Evolutionary conservation across 2,113 vertebrate species (phyloP), one percentile per base, ranked within the genome.

Genomic region (Entosphenus tridentatus): DNA sequence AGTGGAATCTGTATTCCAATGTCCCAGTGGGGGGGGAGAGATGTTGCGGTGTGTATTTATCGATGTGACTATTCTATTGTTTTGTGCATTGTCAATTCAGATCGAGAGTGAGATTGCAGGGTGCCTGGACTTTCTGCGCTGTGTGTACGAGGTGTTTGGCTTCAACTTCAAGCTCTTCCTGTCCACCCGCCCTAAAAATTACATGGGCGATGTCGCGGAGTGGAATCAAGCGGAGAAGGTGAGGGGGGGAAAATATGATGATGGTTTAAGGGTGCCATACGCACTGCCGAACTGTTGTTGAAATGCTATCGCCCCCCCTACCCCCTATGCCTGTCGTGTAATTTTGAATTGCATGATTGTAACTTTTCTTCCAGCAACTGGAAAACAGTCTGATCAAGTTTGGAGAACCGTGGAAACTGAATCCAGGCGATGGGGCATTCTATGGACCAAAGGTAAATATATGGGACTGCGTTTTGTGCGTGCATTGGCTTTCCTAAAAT

Each of bases 191-290:
- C 93, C 93, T 9, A 91, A 95, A 77, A 95, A 96, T 74, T 98
- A 86, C 73, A 82, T 98, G 69, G 93, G 92, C 69, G 90, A 95
- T 55, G 75, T 83, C 67, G 81, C 81, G 73, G 76, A 95, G 55
- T 96, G 93, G 93, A 83, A 90, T 75, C 81, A 84, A 73, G 92
- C 93, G 65, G 93, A 98, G 78, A 96, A 89, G 83, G 93, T 96
- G 76, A 18, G 55, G 55, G 39, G 39, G 39, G 39, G 39, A 7
- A 7, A 39, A 39, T 39, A 39, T n/a, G 56, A 11, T 57, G 56
- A 5, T 71, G 12, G 8, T 68, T 16, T 59, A 57, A 67, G 17
- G 17, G 39, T 39, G 39, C 39, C 39, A 39, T 39, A 39, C 39
- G 6, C 39, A 39, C 39, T 39, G 5, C 39, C 39, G 39, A 39